Evolutionary conservation across 1,140 invertebrate species (phyloP).

Genomic region (Zaprionus ornatus): DNA sequence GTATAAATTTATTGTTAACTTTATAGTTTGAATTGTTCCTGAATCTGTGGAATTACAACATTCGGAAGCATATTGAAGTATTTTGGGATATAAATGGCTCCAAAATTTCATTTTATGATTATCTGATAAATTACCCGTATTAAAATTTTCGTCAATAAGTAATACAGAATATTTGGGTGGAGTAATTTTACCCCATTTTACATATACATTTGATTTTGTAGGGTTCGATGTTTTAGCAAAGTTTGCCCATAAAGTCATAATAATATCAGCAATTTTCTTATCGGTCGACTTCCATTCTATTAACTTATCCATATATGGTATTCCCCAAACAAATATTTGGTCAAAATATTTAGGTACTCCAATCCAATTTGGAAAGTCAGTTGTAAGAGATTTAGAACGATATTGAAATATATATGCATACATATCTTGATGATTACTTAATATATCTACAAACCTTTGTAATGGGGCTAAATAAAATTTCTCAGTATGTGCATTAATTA

Average conservation of each 20-base stretch:
- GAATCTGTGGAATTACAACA: constrained; percentile 86
- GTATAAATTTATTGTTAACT: constrained; percentile 16
- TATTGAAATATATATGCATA: constrained; percentile 91
- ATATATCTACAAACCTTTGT: constrained; percentile 87
- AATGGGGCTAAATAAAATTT: constrained; percentile 89
- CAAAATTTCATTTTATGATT: constrained; percentile 91
- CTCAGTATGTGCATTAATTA: constrained; percentile 89
- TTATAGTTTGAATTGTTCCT: constrained; percentile 19
- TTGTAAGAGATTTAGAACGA: constrained; percentile 87
- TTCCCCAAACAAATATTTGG: constrained; percentile 90
- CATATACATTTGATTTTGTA: constrained; percentile 86
- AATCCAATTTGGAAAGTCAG: constrained; percentile 89
- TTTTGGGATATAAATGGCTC: constrained; percentile 91
- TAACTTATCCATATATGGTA: constrained; percentile 87
- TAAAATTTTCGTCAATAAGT: constrained; percentile 89
- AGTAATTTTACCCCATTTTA: constrained; percentile 90
- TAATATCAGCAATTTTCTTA: constrained; percentile 89
- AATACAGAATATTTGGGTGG: constrained; percentile 87
- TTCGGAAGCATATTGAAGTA: constrained; percentile 87
- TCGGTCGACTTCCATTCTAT: constrained; percentile 90
- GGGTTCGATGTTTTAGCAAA: constrained; percentile 90
- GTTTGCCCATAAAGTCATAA: constrained; percentile 91
- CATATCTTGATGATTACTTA: constrained; percentile 86
- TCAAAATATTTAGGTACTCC: constrained; percentile 91
- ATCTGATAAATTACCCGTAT: constrained; percentile 89